Evolutionary conservation across 1,140 invertebrate species (phyloP), one percentile per base, ranked within the genome.

Genomic region (Meloidogyne exigua): DNA sequence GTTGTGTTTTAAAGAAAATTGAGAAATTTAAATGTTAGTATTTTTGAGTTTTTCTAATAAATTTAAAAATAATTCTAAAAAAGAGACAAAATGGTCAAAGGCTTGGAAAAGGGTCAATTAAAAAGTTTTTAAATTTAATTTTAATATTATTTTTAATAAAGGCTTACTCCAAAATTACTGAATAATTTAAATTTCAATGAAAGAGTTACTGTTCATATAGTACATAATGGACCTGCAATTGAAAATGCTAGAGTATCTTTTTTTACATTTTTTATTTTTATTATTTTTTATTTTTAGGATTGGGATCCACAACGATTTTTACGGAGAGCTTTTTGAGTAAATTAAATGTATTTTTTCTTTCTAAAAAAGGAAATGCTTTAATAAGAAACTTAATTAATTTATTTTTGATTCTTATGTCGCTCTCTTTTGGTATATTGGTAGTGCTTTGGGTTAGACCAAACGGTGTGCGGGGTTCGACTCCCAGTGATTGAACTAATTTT

Each of bases 131-230:
- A n/a, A n/a, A n/a, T n/a, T n/a, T n/a, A n/a, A n/a, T n/a, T n/a
- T n/a, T n/a, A n/a, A n/a, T n/a, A 67, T 21, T 0, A 32, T 25
- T 66, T 42, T 65, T 36, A 2, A 23, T 28, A 32, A 75, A 84
- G 83, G 25, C 73, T 85, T 9, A 87, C 84, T 21, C 84, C 84
- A 21, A 85, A 85, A 67, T 74, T 85, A 18, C 81, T 85, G 21
- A 80, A 70, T n/a, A 80, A 80, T 13, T 71, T 85, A 11, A 64
- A 83, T 5, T 83, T 76, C 44, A 81, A 77, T 36, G 77, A 83
- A 2, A 32, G 72, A 12, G 79, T 83, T 12, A 72, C 75, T 21
- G 76, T 79, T 12, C 79, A 76, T 49, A 78, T 83, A 49, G 76
- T 83, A 12, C 81, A 83, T 12, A 83, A 79, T 62, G 64, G 65